These are phyloP conservation scores for Percina caprodes DNA, from an alignment of 2,113 vertebrate genomes.

Conservation along the genomic window DNA sequence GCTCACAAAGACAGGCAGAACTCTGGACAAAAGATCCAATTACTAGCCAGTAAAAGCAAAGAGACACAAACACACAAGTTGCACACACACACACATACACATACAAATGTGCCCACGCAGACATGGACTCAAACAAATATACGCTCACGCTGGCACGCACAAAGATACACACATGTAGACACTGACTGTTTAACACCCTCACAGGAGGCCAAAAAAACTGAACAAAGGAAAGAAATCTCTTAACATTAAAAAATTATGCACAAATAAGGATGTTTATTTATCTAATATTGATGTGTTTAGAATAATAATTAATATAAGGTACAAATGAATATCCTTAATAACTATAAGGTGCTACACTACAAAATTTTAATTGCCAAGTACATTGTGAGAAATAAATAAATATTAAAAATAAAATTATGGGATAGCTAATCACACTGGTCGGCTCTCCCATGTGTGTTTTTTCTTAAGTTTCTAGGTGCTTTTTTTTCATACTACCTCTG, in stretches of 20 bases:
- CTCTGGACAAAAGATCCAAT: conserved; percentile 81
- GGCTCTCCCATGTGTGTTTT: no score
- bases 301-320: no score
- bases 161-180: conserved; percentile 26
- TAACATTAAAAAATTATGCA: conserved; percentile 35
- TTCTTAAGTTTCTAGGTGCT: no score
- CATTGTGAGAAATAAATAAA: no score
- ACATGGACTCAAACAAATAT: conserved; percentile 57
- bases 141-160: conserved; percentile 50
- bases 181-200: conserved; percentile 62
- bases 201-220: conserved; percentile 43
- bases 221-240: conserved; percentile 23
- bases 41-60: conserved; percentile 76
- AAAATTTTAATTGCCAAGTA: no score
- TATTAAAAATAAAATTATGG: no score
- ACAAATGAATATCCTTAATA: no score
- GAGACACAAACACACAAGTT: conserved; percentile 68
- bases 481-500: no score
- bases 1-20: conserved; percentile 71
- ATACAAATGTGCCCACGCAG: conserved; percentile 60
- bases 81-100: conserved; percentile 41
- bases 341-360: no score
- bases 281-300: conserved; percentile 33
- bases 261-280: conserved; percentile 42
- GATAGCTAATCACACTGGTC: no score